phyloP scores from a whole-genome alignment of 2,113 vertebrate species.

The Oreochromis tanganicae region DNA sequence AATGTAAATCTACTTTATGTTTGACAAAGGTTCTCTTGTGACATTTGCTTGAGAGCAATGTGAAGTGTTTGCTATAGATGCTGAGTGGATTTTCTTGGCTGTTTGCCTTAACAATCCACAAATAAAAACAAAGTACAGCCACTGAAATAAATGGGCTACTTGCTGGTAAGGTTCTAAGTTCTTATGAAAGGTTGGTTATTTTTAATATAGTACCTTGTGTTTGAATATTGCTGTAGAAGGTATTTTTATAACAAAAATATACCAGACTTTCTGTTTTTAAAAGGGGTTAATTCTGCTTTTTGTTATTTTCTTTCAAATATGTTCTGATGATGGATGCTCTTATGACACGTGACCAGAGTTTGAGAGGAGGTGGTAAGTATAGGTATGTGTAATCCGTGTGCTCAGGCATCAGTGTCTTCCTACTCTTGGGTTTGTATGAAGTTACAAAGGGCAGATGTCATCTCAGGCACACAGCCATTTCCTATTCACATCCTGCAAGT shows the following conservation, averaged over 20 bases:
- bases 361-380: background rate
- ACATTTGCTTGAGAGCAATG: conserved; percentile 6
- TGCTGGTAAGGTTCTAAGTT: background rate
- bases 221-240: background rate
- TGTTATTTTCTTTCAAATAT: background rate
- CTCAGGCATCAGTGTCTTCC: background rate
- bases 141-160: background rate
- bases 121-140: conserved; percentile 44
- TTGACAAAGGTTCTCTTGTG: conserved; percentile 10
- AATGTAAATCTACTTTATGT: conserved; percentile 9
- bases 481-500: background rate
- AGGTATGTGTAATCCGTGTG: background rate
- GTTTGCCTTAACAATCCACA: conserved; percentile 27
- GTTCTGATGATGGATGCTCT: background rate
- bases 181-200: background rate
- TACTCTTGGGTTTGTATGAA: background rate
- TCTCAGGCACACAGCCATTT: background rate
- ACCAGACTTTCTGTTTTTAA: background rate
- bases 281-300: background rate
- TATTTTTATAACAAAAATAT: background rate
- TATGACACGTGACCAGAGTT: background rate
- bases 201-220: background rate
- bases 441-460: background rate
- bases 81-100: conserved; percentile 31
- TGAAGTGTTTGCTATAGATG: conserved; percentile 20